Base-by-base conservation (phyloP, 1,140 invertebrate genomes). In the Atta colombica region DNA sequence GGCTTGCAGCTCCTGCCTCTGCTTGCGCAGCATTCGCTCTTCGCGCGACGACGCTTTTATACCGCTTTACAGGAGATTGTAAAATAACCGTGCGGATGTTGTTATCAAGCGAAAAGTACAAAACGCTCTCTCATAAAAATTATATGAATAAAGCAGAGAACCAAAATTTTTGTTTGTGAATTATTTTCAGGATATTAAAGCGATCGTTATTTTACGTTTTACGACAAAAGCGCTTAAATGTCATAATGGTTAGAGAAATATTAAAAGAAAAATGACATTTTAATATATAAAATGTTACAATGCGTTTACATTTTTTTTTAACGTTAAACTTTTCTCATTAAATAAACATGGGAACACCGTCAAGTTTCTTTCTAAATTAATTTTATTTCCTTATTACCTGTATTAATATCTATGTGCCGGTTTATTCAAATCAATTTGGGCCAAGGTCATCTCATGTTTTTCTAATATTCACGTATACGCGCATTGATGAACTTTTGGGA, bases 61-160 rank as follows among this genome's bases (percentile, higher is more conserved):
- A 75, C 21, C 82, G 71, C 49, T 82, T 74, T 74, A 82, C 31
- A 25, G 55, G 53, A 82, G 80, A 74, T 82, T 49, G 55, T 55
- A 49, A 74, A 82, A 82, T 74, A 45, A 82, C 68, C 25, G 39
- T 39, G 39, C 18, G 68, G 18, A 74, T 74, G 55, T 74, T 82
- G 53, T 45, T 61, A 60, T 69, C 14, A 21, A 61, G 39, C 53
- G 68, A 74, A 21, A 74, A 74, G 18, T 74, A 31, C 35, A 39
- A 14, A 61, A 74, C 58, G 53, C 10, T 31, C 55, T 81, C 65
- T 81, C 68, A 16, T 68, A 51, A 80, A 53, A 68, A 66, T 66
- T 53, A 53, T 4, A 77, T 16, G 16, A 77, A 60, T 61, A 35
- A 53, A 60, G 18, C 28, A 6, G n/a, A 58, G 51, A 10, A 77